These are phyloP conservation scores for Myzus persicae DNA, from an alignment of 1,140 invertebrate species.

Conservation along the genomic window DNA sequence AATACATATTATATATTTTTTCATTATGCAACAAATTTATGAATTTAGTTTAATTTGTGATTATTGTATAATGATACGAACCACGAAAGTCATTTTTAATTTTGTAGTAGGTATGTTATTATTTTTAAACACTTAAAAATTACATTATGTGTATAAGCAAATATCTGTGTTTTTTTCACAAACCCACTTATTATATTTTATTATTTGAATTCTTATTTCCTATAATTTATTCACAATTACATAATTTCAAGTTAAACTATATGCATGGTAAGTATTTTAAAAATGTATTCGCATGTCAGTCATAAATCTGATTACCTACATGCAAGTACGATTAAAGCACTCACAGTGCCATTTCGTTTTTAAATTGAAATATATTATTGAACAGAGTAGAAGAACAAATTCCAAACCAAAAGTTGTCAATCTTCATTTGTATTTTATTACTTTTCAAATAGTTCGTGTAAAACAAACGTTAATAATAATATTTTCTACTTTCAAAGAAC, in stretches of 20 bases:
- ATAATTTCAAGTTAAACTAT: background rate
- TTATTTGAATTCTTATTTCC: background rate
- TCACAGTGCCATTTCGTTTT: background rate
- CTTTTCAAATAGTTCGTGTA: conserved; percentile 13
- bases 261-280: background rate
- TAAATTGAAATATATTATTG: conserved; percentile 11
- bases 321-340: background rate
- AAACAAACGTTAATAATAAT: conserved; percentile 10
- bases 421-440: conserved; percentile 29
- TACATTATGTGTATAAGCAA: background rate
- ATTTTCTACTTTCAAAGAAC: conserved; percentile 23
- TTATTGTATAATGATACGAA: background rate
- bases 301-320: conserved; percentile 14
- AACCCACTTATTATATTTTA: background rate
- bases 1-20: background rate
- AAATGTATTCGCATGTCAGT: background rate
- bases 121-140: background rate
- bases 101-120: background rate
- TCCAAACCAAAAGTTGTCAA: background rate
- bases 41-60: background rate
- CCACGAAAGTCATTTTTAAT: background rate
- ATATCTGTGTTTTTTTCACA: background rate
- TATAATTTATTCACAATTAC: background rate
- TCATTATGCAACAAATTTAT: background rate
- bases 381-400: background rate